phyloP scores from a whole-genome alignment of 2,797 vertebrate species.

The Bradypus variegatus region DNA sequence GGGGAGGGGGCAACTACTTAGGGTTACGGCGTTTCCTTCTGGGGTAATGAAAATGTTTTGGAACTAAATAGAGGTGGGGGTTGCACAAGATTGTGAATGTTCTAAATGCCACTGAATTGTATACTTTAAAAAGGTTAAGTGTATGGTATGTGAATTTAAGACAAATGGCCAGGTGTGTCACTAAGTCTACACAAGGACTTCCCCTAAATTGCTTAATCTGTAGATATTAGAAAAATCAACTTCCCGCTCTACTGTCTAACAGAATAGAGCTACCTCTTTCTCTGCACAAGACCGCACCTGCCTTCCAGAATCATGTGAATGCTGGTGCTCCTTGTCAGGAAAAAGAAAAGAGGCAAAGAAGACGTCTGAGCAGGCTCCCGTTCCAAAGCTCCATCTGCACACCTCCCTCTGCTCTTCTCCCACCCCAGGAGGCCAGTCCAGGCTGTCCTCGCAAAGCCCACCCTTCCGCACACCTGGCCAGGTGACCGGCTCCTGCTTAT shows the following conservation, averaged over 20 bases:
- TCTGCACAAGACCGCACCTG: not conserved
- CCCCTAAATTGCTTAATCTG: not conserved
- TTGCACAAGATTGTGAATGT: too few species aligned
- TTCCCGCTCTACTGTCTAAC: not conserved
- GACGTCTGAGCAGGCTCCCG: not conserved
- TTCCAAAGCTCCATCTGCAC: not conserved
- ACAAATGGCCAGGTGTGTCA: not conserved
- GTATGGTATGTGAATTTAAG: not conserved
- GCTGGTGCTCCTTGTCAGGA: not conserved
- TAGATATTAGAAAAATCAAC: not conserved
- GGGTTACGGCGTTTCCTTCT: too few species aligned
- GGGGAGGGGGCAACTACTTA: too few species aligned
- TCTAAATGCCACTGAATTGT: too few species aligned
- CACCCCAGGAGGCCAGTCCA: not conserved
- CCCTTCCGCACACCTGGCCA: fast-evolving
- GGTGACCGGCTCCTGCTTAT: fast-evolving
- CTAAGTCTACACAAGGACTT: not conserved
- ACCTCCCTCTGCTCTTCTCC: not conserved
- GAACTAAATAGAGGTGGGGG: too few species aligned
- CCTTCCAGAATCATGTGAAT: not conserved
- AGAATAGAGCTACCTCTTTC: not conserved
- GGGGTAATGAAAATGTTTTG: too few species aligned
- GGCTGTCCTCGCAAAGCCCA: not conserved
- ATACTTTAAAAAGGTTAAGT: too few species aligned
- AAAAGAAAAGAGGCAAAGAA: not conserved